Evolutionary conservation across 1,140 invertebrate species (phyloP).

Genomic region (Solenopsis fugax): DNA sequence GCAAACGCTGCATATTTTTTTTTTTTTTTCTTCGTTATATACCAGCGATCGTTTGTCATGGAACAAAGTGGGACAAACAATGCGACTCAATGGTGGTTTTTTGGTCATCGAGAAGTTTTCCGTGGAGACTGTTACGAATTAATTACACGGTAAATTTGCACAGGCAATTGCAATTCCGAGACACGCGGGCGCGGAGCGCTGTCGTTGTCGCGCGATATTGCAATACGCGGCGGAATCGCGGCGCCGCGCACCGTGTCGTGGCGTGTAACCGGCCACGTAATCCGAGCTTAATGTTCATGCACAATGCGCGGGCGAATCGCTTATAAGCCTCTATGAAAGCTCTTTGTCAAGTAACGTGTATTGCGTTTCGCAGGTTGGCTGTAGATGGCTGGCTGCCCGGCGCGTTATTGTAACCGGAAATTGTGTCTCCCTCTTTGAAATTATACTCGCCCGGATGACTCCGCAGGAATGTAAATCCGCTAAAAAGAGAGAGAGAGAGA

Average conservation of each 20-base stretch:
- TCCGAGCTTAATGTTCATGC: conserved; percentile 52
- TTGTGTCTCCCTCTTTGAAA: conserved; percentile 37
- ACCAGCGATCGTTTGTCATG: too few relatives aligned
- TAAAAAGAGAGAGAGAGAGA: conserved; percentile 12
- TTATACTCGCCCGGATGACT: conserved; percentile 22
- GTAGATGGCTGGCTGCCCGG: conserved; percentile 9
- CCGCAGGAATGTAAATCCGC: conserved; percentile 10
- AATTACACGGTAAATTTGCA: conserved; percentile 35
- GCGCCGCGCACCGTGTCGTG: neutral
- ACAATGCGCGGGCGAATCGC: conserved; percentile 53
- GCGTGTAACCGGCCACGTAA: conserved; percentile 40
- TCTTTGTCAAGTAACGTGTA: conserved; percentile 59
- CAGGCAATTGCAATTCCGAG: neutral
- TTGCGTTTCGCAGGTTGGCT: conserved; percentile 38
- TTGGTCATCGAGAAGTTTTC: neutral
- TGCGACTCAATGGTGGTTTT: neutral
- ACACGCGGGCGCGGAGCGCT: too few relatives aligned
- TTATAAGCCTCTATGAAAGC: conserved; percentile 43
- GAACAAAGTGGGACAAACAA: too few relatives aligned
- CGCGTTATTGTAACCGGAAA: conserved; percentile 56
- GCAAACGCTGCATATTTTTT: neutral
- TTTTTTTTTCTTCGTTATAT: neutral
- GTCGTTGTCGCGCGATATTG: conserved; percentile 6
- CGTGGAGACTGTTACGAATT: neutral
- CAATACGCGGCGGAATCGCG: conserved; percentile 17